Base-by-base conservation (phyloP, 2,113 vertebrate species). In the Centropus unirufus region DNA sequence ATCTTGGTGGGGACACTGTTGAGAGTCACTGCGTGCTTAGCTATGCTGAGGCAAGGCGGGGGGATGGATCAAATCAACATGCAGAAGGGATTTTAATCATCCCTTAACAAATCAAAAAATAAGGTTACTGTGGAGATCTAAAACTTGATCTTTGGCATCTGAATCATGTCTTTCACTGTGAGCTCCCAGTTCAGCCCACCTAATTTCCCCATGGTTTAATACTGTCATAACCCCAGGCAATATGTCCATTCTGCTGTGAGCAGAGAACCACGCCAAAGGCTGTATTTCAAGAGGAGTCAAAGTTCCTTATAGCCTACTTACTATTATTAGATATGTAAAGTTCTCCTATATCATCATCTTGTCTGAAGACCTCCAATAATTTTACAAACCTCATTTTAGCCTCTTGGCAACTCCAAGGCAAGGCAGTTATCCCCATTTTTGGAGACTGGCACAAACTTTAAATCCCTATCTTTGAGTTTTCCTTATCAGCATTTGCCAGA, bases 321-420 rank as follows among this genome's bases (percentile, higher is more conserved):
- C 80, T 94, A 86, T 96, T 90, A 81, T 90, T 96, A 87, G 90
- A 49, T 78, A 93, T 42, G 49, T 81, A 75, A 93, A 96, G 69
- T 88, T 87, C 61, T 92, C 47, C 76, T 93, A 30, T 88, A 89
- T 86, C 44, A 84, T 17, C 59, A 66, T 78, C 87, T 89, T 49
- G 78, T 82, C 27, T 23, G 74, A 90, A 90, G 85, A 84, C 90
- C 90, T 94, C 64, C 86, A 78, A 75, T 89, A n/a, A 87, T 95
- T 95, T 92, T 66, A 90, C 5, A 5, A 80, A 83, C 92, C 49
- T 95, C 76, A 76, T 86, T 93, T 95, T 78, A 90, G 86, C 88
- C 73, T 81, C 72, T 81, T 83, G 69, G 72, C 2, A 7, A 73
- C 29, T 88, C 80, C 68, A 49, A 90, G 79, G 72, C 69, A 89